Base-by-base conservation (phyloP, 1,140 invertebrate genomes). In the Scaptomyza montana region DNA sequence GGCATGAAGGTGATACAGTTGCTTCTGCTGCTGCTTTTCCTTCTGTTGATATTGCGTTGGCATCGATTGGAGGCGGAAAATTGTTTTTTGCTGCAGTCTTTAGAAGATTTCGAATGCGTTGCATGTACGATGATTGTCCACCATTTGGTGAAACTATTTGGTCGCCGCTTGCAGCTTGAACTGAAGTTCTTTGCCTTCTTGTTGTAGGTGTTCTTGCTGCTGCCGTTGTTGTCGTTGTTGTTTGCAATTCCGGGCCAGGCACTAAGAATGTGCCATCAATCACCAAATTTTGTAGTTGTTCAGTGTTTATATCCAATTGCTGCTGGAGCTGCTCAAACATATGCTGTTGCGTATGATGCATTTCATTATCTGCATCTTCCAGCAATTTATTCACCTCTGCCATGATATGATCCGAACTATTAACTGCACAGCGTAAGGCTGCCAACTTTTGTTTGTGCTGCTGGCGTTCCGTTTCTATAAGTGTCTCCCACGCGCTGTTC, bases 381-480 rank as follows among this genome's bases (percentile, higher is more conserved):
- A 80, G 21, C 16, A 80, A 0, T 10, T 5, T 6, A 53, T 69
- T 66, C 0, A 87, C 43, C 5, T 84, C 59, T 0, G 9, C 39
- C 12, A 74, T 56, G 0, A 82, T 47, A 0, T 28, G 28, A 8
- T 74, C 43, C 5, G 70, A 71, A 3, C 10, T 49, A 2, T 13
- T 33, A 8, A 28, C 47, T 4, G 28, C 13, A 4, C 49, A 2
- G 0, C 47, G 61, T 6, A 79, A 30, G 3, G 57, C 19, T 2
- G 19, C n/a, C 0, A 10, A 12, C 45, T 66, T 55, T n/a, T 66
- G 36, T 5, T 16, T 5, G 12, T 53, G 60, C 6, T 61, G 9
- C 7, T 60, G 46, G 0, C 8, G 39, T 6, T 77, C 68, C 4
- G 9, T 28, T 8, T 30, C 10, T 13, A 54, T 5, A 0, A 45